phyloP scores from a whole-genome alignment of 2,113 vertebrate genomes.

The Diphyllodes magnificus region DNA sequence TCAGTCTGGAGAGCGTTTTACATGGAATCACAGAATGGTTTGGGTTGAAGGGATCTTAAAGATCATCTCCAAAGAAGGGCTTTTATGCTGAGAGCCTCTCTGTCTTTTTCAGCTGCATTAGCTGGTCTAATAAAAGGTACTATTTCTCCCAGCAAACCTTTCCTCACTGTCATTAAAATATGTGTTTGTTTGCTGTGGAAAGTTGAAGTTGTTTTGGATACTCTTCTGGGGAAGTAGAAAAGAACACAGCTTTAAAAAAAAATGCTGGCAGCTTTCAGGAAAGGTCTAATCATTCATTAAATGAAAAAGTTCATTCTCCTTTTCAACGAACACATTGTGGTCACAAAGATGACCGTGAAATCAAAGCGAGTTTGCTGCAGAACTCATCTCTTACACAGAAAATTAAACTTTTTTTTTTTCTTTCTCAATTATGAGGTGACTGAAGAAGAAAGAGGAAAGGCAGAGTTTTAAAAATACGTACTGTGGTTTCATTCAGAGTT shows the following conservation, averaged over 20 bases:
- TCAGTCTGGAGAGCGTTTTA: not conserved
- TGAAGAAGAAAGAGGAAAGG: not conserved
- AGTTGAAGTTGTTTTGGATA: not conserved
- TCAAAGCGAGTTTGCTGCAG: not conserved
- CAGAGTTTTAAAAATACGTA: not conserved
- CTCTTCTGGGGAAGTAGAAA: not conserved
- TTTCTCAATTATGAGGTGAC: not conserved
- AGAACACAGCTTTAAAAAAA: not conserved
- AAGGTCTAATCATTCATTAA: not conserved
- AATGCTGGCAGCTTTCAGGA: not conserved
- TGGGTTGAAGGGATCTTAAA: not conserved
- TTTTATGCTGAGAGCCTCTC: not conserved
- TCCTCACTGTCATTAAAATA: not conserved
- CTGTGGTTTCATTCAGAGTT: not conserved
- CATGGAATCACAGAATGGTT: not conserved
- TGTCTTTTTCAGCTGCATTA: not conserved
- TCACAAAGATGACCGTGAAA: not conserved
- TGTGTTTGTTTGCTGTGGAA: not conserved
- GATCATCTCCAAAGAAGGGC: not conserved
- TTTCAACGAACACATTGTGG: not conserved
- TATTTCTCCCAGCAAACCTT: not conserved
- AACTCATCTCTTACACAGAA: not conserved
- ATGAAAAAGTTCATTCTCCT: slow-evolving; percentile 7
- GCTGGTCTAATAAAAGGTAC: not conserved
- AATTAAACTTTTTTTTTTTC: not conserved